These are phyloP conservation scores for Kryptolebias marmoratus DNA, from an alignment of 2,113 vertebrate species.

Conservation along the genomic window DNA sequence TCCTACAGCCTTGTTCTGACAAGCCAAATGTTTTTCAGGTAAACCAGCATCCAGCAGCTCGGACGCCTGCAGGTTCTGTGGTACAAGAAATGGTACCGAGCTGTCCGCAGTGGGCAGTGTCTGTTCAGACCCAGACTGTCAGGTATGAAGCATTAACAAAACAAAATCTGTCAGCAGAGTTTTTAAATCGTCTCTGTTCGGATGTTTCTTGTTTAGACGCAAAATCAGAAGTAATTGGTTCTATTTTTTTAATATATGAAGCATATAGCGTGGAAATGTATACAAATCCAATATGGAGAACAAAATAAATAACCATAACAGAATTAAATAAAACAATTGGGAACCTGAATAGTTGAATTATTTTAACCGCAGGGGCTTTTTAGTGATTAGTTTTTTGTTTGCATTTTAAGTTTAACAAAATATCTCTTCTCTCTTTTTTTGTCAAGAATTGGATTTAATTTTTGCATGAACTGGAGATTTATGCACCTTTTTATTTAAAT, in stretches of 20 bases:
- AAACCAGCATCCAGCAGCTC: slow-evolving; percentile 97
- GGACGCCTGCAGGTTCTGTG: slow-evolving; percentile 96
- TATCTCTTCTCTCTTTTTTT: too few species aligned
- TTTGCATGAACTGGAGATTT: background rate
- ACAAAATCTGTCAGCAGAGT: background rate
- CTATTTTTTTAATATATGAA: too few species aligned
- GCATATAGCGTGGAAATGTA: too few species aligned
- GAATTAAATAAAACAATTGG: too few species aligned
- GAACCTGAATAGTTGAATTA: too few species aligned
- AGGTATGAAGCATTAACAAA: slow-evolving; percentile 80
- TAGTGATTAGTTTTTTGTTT: too few species aligned
- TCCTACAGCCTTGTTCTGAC: background rate
- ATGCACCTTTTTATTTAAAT: background rate
- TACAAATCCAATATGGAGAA: too few species aligned
- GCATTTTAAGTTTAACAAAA: too few species aligned
- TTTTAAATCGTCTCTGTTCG: too few species aligned
- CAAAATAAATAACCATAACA: too few species aligned
- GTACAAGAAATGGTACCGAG: slow-evolving; percentile 94
- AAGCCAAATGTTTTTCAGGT: slow-evolving; percentile 76
- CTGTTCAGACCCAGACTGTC: slow-evolving; percentile 95
- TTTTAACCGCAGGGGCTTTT: too few species aligned
- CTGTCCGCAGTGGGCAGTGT: slow-evolving; percentile 96
- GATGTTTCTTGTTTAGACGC: background rate
- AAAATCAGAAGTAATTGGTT: background rate
- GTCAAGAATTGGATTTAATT: too few species aligned